These are phyloP conservation scores for Anastrepha ludens DNA, from an alignment of 1,140 invertebrate genomes.

Conservation along the genomic window DNA sequence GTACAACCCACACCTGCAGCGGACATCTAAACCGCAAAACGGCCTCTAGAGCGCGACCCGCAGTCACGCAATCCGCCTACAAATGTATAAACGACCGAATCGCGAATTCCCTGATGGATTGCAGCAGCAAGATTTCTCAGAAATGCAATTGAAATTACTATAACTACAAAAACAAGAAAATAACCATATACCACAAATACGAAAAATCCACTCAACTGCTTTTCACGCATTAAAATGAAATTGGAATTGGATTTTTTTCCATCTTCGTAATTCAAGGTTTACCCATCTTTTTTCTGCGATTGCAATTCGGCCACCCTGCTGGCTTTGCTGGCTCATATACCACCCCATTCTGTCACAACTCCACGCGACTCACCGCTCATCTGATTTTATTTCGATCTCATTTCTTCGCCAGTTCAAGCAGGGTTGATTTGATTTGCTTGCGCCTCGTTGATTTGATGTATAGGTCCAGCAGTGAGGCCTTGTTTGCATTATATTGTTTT, in stretches of 20 bases:
- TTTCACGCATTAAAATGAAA: conserved; percentile 72
- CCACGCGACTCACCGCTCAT: neutral
- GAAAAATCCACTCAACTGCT: conserved; percentile 47
- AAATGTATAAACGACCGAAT: no score
- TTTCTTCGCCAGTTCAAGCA: neutral
- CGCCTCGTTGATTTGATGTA: conserved; percentile 30
- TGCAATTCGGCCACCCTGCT: neutral
- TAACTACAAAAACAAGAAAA: neutral
- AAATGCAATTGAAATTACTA: neutral
- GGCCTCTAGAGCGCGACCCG: no score
- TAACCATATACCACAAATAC: neutral
- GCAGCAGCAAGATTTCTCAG: no score
- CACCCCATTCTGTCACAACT: neutral
- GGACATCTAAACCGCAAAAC: no score
- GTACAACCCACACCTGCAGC: no score
- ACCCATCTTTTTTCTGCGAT: neutral
- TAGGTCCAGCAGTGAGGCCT: neutral
- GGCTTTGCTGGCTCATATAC: no score
- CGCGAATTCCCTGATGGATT: no score
- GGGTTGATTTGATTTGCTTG: conserved; percentile 9
- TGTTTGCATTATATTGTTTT: conserved; percentile 38
- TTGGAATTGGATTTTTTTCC: conserved; percentile 69
- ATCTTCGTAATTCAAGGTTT: conserved; percentile 36
- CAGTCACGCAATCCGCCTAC: no score
- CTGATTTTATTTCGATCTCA: conserved; percentile 18